Percentiles rank a stretch among this genome's conserved stretches.
phyloP scores from a whole-genome alignment of 2,888 invertebrate species.

The Micoletzkya japonica region DNA sequence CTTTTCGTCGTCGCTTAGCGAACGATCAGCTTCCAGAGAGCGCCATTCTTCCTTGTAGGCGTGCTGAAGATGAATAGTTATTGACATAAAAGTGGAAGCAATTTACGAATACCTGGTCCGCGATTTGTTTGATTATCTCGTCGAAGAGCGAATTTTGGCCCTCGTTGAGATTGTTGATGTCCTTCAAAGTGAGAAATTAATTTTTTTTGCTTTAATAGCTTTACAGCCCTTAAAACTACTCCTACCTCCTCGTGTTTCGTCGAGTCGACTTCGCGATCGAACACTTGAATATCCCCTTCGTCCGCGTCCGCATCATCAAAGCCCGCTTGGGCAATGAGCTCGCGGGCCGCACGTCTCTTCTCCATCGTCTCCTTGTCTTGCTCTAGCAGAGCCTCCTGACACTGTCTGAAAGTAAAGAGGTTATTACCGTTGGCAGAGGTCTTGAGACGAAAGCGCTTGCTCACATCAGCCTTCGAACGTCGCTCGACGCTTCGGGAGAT shows the following conservation, averaged over 20 bases:
- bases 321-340: background rate
- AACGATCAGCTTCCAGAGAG: background rate
- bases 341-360: background rate
- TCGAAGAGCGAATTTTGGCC: constrained; percentile 29
- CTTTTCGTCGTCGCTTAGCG: background rate
- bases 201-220: too few relatives aligned
- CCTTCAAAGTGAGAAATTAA: too few relatives aligned
- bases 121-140: constrained; percentile 1
- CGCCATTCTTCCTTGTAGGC: background rate
- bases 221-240: background rate
- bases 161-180: too few relatives aligned
- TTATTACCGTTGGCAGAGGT: background rate
- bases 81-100: background rate
- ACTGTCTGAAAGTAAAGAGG: background rate
- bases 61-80: background rate
- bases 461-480: constrained; percentile 1
- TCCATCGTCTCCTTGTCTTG: background rate
- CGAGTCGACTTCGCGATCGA: constrained; percentile 27
- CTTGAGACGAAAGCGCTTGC: too few relatives aligned
- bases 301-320: background rate
- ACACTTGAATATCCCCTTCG: background rate
- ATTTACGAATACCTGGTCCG: background rate
- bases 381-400: background rate
- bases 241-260: background rate
- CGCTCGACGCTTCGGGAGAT: background rate